These are phyloP conservation scores for Nymphalis urticae DNA, from an alignment of 2,888 invertebrate species.

Conservation along the genomic window DNA sequence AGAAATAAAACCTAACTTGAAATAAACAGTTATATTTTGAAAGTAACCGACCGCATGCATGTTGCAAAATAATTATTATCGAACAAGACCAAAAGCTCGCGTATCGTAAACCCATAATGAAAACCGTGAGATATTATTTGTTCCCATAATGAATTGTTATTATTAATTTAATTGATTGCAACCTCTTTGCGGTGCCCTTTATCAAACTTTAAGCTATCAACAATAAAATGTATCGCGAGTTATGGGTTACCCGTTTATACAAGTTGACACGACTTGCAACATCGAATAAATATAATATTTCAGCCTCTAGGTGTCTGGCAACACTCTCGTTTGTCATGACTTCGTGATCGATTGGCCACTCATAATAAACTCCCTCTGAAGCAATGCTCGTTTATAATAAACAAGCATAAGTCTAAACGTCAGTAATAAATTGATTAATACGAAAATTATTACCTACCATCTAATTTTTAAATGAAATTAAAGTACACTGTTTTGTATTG, in stretches of 20 bases:
- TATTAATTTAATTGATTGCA: slow-evolving; percentile 33
- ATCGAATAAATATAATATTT: slow-evolving; percentile 35
- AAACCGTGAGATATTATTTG: slow-evolving; percentile 32
- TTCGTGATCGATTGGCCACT: slow-evolving; percentile 39
- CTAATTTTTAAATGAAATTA: background rate
- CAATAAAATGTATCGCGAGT: slow-evolving; percentile 23
- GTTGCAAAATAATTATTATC: slow-evolving; percentile 5
- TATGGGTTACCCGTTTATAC: slow-evolving; percentile 27
- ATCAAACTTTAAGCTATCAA: slow-evolving; percentile 27
- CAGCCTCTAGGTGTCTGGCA: slow-evolving; percentile 37
- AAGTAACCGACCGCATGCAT: too few species aligned
- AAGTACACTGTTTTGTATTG: too few species aligned
- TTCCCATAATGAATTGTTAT: slow-evolving; percentile 32
- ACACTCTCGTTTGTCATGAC: slow-evolving; percentile 40
- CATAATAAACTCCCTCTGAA: slow-evolving; percentile 35
- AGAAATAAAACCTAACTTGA: too few species aligned
- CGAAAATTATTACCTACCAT: background rate
- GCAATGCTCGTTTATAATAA: slow-evolving; percentile 31
- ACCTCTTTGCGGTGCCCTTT: slow-evolving; percentile 26
- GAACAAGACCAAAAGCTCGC: slow-evolving; percentile 17
- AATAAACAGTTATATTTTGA: too few species aligned
- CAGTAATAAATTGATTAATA: slow-evolving; percentile 18
- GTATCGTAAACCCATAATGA: slow-evolving; percentile 20
- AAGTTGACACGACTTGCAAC: slow-evolving; percentile 29
- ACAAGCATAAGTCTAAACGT: slow-evolving; percentile 22